Percentiles rank a stretch among this genome's conserved stretches.
phyloP scores from a whole-genome alignment of 2,888 invertebrate genomes.

The Cerceris rybyensis region DNA sequence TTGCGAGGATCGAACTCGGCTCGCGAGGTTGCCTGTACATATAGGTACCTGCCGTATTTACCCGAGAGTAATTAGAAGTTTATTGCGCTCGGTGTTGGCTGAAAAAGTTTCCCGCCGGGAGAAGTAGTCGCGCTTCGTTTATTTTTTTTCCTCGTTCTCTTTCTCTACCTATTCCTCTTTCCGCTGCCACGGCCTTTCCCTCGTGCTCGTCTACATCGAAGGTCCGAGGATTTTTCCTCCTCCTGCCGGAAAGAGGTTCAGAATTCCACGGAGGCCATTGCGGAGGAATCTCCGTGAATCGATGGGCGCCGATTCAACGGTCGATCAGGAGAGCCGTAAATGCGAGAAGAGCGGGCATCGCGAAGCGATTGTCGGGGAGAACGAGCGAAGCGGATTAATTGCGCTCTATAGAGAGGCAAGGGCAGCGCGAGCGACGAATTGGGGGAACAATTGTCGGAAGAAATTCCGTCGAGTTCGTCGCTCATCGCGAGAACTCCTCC shows the following conservation, averaged over 20 bases:
- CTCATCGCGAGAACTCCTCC: neutral
- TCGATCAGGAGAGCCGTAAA: too few relatives aligned
- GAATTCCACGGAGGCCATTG: too few relatives aligned
- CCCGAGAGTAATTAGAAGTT: constrained; percentile 48
- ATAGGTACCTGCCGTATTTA: constrained; percentile 11
- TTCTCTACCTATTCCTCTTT: neutral
- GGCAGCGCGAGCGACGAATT: constrained; percentile 8
- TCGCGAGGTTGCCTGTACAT: constrained; percentile 1
- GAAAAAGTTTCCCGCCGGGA: constrained; percentile 19
- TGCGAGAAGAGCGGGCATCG: too few relatives aligned
- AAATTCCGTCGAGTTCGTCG: constrained; percentile 30
- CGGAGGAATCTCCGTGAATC: too few relatives aligned
- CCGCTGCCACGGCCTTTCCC: neutral
- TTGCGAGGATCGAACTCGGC: constrained; percentile 18
- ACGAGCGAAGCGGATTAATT: too few relatives aligned
- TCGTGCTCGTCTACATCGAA: too few relatives aligned
- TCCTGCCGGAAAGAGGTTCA: too few relatives aligned
- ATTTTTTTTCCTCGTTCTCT: neutral
- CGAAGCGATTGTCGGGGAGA: too few relatives aligned
- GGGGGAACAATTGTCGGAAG: constrained; percentile 45
- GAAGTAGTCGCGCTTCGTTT: neutral
- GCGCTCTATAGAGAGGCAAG: neutral
- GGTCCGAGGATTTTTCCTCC: too few relatives aligned
- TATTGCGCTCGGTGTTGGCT: constrained; percentile 25
- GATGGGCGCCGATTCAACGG: too few relatives aligned